Percentiles rank a stretch among this genome's conserved stretches.
Evolutionary conservation across 1,140 invertebrate species (phyloP).

Genomic region (Paralvinella palmiformis): DNA sequence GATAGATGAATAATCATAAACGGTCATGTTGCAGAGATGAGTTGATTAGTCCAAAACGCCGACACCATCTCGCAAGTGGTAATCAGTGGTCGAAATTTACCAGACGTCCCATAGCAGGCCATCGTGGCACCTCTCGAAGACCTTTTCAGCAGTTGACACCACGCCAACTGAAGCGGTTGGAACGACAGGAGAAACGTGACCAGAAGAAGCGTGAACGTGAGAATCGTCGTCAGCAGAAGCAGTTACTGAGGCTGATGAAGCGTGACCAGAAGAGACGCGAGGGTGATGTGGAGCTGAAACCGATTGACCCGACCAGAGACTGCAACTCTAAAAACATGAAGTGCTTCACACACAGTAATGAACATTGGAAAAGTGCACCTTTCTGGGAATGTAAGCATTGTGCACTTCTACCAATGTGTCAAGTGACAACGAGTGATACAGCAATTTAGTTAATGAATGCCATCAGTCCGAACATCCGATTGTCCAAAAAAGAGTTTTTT

Average conservation of each 20-base stretch:
- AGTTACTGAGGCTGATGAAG: not conserved
- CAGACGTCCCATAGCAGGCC: too few relatives aligned
- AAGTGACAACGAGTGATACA: too few relatives aligned
- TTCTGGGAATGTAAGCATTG: conserved; percentile 63
- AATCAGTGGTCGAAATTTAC: too few relatives aligned
- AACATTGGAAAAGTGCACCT: conserved; percentile 87
- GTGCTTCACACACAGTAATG: conserved; percentile 90
- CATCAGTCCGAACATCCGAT: too few relatives aligned
- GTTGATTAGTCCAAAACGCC: too few relatives aligned
- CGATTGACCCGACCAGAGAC: conserved; percentile 20
- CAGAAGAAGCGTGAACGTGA: not conserved
- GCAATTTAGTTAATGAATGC: too few relatives aligned
- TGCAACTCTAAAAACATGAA: conserved; percentile 66
- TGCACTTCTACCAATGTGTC: too few relatives aligned
- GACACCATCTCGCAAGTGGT: too few relatives aligned
- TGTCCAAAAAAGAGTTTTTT: too few relatives aligned
- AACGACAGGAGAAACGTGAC: conserved; percentile 17
- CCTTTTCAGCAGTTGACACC: not conserved
- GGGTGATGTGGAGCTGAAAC: conserved; percentile 17
- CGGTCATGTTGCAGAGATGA: too few relatives aligned
- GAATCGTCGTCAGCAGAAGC: not conserved
- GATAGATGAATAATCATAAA: too few relatives aligned
- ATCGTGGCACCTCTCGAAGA: too few relatives aligned
- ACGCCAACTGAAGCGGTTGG: conserved; percentile 17
- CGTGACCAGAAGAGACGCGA: conserved; percentile 13